These are phyloP conservation scores for Metaphire vulgaris DNA, from an alignment of 1,140 invertebrate genomes.

Conservation along the genomic window DNA sequence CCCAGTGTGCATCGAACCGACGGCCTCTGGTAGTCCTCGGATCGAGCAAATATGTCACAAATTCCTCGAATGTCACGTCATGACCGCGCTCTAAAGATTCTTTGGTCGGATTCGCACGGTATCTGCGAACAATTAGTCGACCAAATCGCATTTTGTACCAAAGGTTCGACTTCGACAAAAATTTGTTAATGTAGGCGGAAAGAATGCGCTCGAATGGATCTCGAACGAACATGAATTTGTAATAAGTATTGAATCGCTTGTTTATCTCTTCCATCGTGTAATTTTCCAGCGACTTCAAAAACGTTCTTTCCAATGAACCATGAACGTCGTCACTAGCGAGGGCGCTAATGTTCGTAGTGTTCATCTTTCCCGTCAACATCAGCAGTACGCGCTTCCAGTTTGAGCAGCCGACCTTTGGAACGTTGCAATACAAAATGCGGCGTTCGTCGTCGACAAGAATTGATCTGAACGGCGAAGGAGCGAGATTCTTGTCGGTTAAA, in stretches of 20 bases:
- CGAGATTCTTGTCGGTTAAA: too few species aligned
- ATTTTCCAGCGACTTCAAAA: constrained; percentile 53
- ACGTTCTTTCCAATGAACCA: constrained; percentile 30
- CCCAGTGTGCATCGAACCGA: background rate
- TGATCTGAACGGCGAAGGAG: too few species aligned
- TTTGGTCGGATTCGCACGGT: constrained; percentile 64
- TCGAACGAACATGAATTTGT: constrained; percentile 76
- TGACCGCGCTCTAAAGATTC: constrained; percentile 67
- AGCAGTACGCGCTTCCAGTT: constrained; percentile 92
- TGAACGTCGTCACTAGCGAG: constrained; percentile 35
- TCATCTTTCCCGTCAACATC: too few species aligned
- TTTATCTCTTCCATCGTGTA: constrained; percentile 57
- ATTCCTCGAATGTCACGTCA: constrained; percentile 81
- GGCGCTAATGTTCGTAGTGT: background rate
- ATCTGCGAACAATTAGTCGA: constrained; percentile 68
- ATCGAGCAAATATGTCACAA: constrained; percentile 53
- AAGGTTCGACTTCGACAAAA: constrained; percentile 62
- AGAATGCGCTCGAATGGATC: constrained; percentile 84
- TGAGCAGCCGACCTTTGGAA: constrained; percentile 92
- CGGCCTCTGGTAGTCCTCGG: background rate
- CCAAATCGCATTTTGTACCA: constrained; percentile 74
- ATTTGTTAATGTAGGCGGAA: constrained; percentile 83
- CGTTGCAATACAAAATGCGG: constrained; percentile 80
- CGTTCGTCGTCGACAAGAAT: constrained; percentile 71
- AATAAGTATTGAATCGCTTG: constrained; percentile 57